These are phyloP conservation scores for Allophyes oxyacanthae DNA, from an alignment of 2,888 invertebrate species.

Conservation along the genomic window DNA sequence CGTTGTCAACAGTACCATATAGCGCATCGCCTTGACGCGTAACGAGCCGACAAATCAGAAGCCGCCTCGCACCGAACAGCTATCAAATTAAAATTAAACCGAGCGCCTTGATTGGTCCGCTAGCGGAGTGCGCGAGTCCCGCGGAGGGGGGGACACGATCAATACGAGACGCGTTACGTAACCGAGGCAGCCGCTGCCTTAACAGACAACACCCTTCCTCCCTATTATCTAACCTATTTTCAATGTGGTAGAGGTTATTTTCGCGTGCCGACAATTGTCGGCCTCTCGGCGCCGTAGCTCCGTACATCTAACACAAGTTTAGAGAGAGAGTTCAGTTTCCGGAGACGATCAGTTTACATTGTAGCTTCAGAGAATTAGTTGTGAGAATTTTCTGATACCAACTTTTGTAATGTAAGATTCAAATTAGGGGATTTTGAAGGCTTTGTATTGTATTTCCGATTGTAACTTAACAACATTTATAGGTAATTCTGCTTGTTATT, in stretches of 20 bases:
- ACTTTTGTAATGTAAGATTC: slow-evolving; percentile 47
- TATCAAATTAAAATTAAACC: slow-evolving; percentile 87
- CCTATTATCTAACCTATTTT: slow-evolving; percentile 52
- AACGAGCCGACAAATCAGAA: slow-evolving; percentile 79
- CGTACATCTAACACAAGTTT: slow-evolving; percentile 56
- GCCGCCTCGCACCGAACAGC: slow-evolving; percentile 70
- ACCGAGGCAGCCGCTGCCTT: slow-evolving; percentile 65
- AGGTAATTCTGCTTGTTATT: slow-evolving; percentile 6
- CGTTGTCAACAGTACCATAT: slow-evolving; percentile 52
- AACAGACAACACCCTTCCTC: slow-evolving; percentile 52
- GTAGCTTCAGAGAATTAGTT: slow-evolving; percentile 54
- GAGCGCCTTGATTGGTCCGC: slow-evolving; percentile 74
- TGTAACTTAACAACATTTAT: slow-evolving; percentile 16
- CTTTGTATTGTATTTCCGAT: slow-evolving; percentile 13
- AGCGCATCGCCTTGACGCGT: slow-evolving; percentile 66
- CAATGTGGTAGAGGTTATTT: slow-evolving; percentile 41
- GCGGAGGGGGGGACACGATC: slow-evolving; percentile 71
- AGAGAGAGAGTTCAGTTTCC: slow-evolving; percentile 54
- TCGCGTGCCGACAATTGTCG: slow-evolving; percentile 23
- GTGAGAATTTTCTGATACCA: slow-evolving; percentile 31
- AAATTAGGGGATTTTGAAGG: slow-evolving; percentile 28
- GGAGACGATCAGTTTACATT: slow-evolving; percentile 54
- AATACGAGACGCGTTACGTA: slow-evolving; percentile 83
- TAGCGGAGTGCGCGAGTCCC: slow-evolving; percentile 53
- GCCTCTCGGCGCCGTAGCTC: slow-evolving; percentile 51